A percentile compares a stretch with the other conserved stretches of the same genome.
These are phyloP conservation scores for Mya arenaria DNA, from an alignment of 1,140 invertebrate genomes.

Conservation along the genomic window DNA sequence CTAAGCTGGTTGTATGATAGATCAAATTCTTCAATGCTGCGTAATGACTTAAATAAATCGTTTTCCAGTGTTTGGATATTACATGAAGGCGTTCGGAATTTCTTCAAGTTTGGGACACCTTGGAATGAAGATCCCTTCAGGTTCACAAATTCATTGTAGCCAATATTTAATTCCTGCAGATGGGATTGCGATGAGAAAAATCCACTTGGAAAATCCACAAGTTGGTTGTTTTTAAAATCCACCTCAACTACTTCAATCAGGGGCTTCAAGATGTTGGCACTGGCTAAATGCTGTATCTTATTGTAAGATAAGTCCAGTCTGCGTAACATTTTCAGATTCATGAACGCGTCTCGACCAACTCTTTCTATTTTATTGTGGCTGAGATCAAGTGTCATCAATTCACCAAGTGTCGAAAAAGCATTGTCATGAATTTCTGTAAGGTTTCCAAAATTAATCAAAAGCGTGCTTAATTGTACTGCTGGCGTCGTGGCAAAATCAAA, in stretches of 20 bases:
- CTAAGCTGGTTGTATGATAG: constrained; percentile 32
- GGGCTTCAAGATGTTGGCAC: not conserved
- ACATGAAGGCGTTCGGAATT: constrained; percentile 20
- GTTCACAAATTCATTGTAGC: constrained; percentile 38
- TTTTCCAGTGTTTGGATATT: constrained; percentile 32
- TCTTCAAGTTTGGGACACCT: constrained; percentile 14
- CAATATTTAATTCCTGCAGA: constrained; percentile 4
- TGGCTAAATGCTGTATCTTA: constrained; percentile 20
- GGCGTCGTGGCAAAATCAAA: constrained; percentile 1
- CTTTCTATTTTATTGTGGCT: constrained; percentile 9
- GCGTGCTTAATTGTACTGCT: not conserved
- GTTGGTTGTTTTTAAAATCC: constrained; percentile 29
- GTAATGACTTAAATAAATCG: constrained; percentile 29
- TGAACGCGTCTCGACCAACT: not conserved
- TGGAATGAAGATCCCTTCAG: constrained; percentile 16
- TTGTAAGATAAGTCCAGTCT: constrained; percentile 25
- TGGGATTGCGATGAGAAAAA: constrained; percentile 34
- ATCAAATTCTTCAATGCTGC: constrained; percentile 28
- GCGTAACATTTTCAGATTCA: not conserved
- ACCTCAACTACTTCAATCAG: not conserved
- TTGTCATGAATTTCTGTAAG: not conserved
- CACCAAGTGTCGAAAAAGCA: not conserved
- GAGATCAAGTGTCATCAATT: not conserved
- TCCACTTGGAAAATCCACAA: constrained; percentile 28
- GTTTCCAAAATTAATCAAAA: not conserved